Evolutionary conservation across 2,797 vertebrate genomes (phyloP), one percentile per base, ranked within the genome.

Genomic region (Acanthornis magna): DNA sequence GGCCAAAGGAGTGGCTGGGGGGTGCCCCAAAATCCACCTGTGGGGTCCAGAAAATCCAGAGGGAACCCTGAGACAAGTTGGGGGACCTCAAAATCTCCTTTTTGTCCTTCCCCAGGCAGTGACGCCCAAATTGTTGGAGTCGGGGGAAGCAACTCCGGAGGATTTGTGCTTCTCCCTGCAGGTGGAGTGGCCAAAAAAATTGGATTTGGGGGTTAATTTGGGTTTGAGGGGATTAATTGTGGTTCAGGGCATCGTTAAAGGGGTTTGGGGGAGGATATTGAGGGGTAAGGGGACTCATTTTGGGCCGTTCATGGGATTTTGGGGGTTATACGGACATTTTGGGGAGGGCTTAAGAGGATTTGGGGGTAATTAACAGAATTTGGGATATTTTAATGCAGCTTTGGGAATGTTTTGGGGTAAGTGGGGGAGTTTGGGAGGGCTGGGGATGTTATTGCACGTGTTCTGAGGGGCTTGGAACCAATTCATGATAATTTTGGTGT

Each of bases 361-460:
- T 22, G 7, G 7, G 19, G 2, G 5, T 16, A 16, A 30, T 30
- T 16, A 40, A 7, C 9, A 14, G 18, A 21, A 21, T 61, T 15
- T 29, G 27, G 18, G 10, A 13, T 2, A 11, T 42, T 62, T 21
- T 30, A 16, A 22, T 22, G 29, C 19, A 19, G 10, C 11, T 42
- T 22, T 21, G 13, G 60, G 60, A 26, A 13, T 26, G 48, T 25
- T 50, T 50, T 14, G 48, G 48, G 48, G 43, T n/a, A n/a, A n/a
- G n/a, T n/a, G n/a, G n/a, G 40, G 62, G 14, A 16, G 14, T 32
- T 43, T n/a, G 32, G 8, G 7, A 7, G 54, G 12, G 54, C 32
- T 19, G 22, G 42, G 9, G 13, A 2, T 5, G 12, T 7, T 15
- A 47, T 3, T 8, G 34, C 9, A 14, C 2, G 3, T 8, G 4